Evolutionary conservation across 2,888 invertebrate genomes (phyloP), one percentile per base, ranked within the genome.

Genomic region (Drosophila imparisetae): DNA sequence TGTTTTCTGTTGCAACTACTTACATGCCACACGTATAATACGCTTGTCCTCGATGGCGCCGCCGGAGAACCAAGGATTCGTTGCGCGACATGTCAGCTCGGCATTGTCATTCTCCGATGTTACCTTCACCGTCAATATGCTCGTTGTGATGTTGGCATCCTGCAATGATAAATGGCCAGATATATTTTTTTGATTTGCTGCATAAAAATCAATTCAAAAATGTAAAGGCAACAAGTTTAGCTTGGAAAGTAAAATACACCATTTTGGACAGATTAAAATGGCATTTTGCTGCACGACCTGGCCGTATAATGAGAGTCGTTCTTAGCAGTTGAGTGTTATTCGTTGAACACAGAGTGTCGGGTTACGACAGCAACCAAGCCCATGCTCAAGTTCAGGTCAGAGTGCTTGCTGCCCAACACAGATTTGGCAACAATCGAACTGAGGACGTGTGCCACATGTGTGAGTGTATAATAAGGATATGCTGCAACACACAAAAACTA

Each of bases 21-120:
- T 94, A 98, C 98, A 98, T 92, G 96, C 95, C 85, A 98, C 96
- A 91, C 96, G 95, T 82, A 98, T 94, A 78, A 95, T 95, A 89
- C 96, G 94, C 58, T 96, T 95, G 91, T 97, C 96, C 93, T 97
- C 97, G 62, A 96, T 94, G 59, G 96, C 95, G 83, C 96, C 96
- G 67, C 96, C 96, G 49, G 96, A 96, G 93, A 97, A 96, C 94
- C 97, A 96, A 0, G 97, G 96, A 94, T 98, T 98, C 92, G 97
- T 96, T 67, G 97, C 97, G 71, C 97, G 95, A 92, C 98, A 98
- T 66, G 96, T 95, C 75, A 98, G 94, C 92, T 96, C 96, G 80
- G 96, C 95, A 53, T 96, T 97, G 91, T 97, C 96, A 93, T 98
- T 97, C 81, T 96, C 96, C 70, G 96, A 94, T 74, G 95, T 94